Evolutionary conservation across 1,140 invertebrate species (phyloP).

Genomic region (Meloidogyne chitwoodi): DNA sequence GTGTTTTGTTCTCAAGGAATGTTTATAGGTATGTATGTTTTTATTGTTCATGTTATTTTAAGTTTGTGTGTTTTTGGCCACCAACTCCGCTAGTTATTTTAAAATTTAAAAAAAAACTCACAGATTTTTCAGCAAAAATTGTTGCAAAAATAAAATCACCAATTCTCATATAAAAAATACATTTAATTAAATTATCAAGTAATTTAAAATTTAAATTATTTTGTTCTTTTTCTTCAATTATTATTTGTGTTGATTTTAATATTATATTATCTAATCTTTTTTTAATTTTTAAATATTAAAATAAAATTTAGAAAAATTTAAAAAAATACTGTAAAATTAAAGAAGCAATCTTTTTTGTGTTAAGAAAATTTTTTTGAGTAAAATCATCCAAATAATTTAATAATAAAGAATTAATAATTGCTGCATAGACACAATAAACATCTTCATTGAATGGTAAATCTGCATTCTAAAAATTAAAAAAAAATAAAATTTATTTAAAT

Average conservation of each 20-base stretch:
- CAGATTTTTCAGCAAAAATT: neutral
- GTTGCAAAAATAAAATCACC: neutral
- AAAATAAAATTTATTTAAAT: neutral
- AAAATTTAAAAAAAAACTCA: neutral
- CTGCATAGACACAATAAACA: neutral
- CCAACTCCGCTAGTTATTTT: too few species aligned
- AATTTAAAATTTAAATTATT: neutral
- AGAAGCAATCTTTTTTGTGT: neutral
- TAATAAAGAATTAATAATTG: slow-evolving; percentile 10
- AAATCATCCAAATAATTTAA: slow-evolving; percentile 8
- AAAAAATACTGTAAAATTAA: neutral
- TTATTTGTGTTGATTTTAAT: neutral
- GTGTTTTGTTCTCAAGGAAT: too few species aligned
- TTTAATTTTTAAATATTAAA: neutral
- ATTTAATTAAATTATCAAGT: neutral
- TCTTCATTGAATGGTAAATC: neutral
- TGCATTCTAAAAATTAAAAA: neutral
- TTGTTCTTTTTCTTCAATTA: too few species aligned
- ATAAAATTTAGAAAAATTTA: neutral
- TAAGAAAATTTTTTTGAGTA: neutral
- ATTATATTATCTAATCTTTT: neutral
- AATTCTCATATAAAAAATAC: neutral
- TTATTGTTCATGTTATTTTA: too few species aligned
- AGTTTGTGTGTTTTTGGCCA: too few species aligned
- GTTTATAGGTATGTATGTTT: too few species aligned